Evolutionary conservation across 2,888 invertebrate species (phyloP), one percentile per base, ranked within the genome.

Genomic region (Dugesia japonica): DNA sequence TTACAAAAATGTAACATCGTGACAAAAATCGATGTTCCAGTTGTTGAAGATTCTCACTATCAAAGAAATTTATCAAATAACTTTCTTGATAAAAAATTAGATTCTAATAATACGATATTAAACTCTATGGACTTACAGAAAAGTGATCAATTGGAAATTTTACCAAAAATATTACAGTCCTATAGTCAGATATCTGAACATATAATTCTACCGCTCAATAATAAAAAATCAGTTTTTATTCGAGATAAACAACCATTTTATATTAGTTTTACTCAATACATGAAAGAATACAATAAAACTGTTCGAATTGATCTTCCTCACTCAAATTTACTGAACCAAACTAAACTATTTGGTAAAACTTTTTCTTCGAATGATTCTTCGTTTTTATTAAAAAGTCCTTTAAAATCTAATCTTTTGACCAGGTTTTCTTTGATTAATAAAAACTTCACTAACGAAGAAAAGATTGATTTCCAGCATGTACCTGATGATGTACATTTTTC

Each of bases 401-500:
- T 56, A 7, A 56, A 56, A 56, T 56, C 56, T 13, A 56, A 56
- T 56, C 17, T n/a, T 56, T 23, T 56, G 7, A 23, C 4, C 7
- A 56, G 56, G 17, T 23, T 56, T 56, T 56, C 56, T 9, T 4
- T 20, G 23, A 56, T 56, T 56, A 56, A 56, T 56, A 56, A 56
- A 56, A n/a, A 4, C n/a, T 23, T 56, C 7, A 56, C 4, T n/a
- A 56, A 56, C 17, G 56, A 56, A 9, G n/a, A 56, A 56, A 56
- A 56, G n/a, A 4, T 56, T 23, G 56, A 56, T 4, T 56, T 20
- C 4, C 56, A 56, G 17, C 31, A 31, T 31, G 17, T 17, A 38
- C 56, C 56, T 20, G 56, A 56, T 9, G 56, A 56, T 56, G 56
- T 56, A 56, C 56, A 23, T 56, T 56, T 56, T 56, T 56, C 56